phyloP scores from a whole-genome alignment of 2,888 invertebrate genomes.

The Pimpla rufipes region DNA sequence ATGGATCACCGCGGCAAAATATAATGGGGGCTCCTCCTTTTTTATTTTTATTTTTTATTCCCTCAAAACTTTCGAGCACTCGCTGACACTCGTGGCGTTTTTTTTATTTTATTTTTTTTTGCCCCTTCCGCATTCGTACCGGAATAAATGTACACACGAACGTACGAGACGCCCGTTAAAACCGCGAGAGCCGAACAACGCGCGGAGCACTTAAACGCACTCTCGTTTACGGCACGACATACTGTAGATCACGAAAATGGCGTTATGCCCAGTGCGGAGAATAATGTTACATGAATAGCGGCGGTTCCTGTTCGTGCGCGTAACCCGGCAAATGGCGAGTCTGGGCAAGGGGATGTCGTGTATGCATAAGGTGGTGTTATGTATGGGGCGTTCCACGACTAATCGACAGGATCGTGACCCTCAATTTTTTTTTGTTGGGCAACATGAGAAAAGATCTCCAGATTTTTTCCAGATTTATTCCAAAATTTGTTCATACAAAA shows the following conservation, averaged over 20 bases:
- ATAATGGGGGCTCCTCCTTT: background rate
- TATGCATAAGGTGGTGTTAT: too few species aligned
- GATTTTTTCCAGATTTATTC: too few species aligned
- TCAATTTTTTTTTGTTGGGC: too few species aligned
- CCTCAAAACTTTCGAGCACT: constrained; percentile 4
- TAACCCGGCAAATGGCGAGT: background rate
- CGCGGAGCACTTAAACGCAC: constrained; percentile 13
- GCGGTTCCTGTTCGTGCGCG: constrained; percentile 35
- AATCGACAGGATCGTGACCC: too few species aligned
- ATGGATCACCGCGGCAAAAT: constrained; percentile 5
- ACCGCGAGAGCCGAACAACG: constrained; percentile 17
- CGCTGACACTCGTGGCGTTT: background rate
- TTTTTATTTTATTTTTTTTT: constrained; percentile 1
- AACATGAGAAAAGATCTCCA: too few species aligned
- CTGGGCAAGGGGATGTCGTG: background rate
- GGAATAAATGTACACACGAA: constrained; percentile 8
- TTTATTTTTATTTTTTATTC: background rate
- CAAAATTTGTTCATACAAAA: too few species aligned
- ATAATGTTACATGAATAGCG: constrained; percentile 42
- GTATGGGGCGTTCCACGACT: too few species aligned
- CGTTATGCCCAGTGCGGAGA: constrained; percentile 22
- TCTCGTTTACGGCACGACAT: background rate
- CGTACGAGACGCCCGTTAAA: background rate
- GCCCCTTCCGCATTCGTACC: background rate
- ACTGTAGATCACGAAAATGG: constrained; percentile 9